Evolutionary conservation across 2,113 vertebrate genomes (phyloP), one percentile per base, ranked within the genome.

Genomic region (Xenus cinereus): DNA sequence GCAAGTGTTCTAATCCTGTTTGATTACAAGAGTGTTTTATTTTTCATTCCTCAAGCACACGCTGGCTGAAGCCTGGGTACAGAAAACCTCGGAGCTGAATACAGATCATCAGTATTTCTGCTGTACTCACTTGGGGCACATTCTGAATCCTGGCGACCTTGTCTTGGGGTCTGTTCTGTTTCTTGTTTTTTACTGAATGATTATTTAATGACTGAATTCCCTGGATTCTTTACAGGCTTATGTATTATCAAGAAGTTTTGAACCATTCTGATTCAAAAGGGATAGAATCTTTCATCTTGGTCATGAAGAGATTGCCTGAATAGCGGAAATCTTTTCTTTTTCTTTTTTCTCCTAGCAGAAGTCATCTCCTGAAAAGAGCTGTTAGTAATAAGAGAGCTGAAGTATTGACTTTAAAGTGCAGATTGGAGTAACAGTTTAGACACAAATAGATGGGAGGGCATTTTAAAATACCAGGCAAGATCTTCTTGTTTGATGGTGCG

Each of bases 141-240:
- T 99, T 93, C 98, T 99, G 45, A 99, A 99, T 98, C 99, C 99
- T 8, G 99, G 99, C 11, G 99, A 99, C 97, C 97, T 99, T 87
- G 99, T 99, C 32, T 45, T 99, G 85, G 99, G 99, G 99, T 99
- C 93, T 95, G 98, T 98, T 88, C 87, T 89, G 16, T 48, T 90
- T 37, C 73, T 37, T 71, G 62, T 0, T 10, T 62, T 92, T 8
- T n/a, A 5, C 60, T 27, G 5, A 50, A 18, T 51, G 14, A 24
- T 54, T 28, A 10, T 57, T 81, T 66, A 45, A 22, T 62, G 74
- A 14, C 32, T 75, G 50, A 37, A 62, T n/a, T 73, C 6, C 26
- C 43, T 71, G 51, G 45, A 13, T 62, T 93, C 26, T 62, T 21
- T 27, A 14, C 22, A 30, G 35, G 30, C 32, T 66, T 8, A 1